Evolutionary conservation across 2,888 invertebrate species (phyloP), one percentile per base, ranked within the genome.

Genomic region (Melinaea marsaeus): DNA sequence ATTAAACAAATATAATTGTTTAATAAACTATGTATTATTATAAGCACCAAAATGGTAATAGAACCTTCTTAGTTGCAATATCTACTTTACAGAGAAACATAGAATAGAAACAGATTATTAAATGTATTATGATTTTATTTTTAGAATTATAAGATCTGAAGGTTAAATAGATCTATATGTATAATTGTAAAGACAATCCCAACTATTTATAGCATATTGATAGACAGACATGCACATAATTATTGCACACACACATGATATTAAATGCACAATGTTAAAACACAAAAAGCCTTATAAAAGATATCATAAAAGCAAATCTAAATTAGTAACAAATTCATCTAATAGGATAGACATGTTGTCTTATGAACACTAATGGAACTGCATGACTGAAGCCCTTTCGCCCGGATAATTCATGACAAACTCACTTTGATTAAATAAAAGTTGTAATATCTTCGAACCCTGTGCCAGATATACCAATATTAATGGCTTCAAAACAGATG

Each of bases 391-490:
- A 74, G 74, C 75, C 76, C 68, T 66, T 69, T 65, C 67, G 63
- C 65, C 70, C 74, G 70, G 72, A 70, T 71, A 61, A 69, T 65
- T 64, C 69, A 71, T 65, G 55, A 60, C 75, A 64, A 75, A 81
- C 82, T 82, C 81, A 81, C 81, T 77, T 74, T 73, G 63, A 68
- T 65, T 63, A 66, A 67, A 65, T 68, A 71, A 74, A 63, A 68
- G 72, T 70, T 70, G 75, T 51, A 62, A 67, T 67, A 66, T 76
- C 74, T 73, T 72, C 75, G 65, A 75, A 73, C 69, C 74, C 76
- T 70, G 74, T 75, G 75, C 71, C 74, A 73, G 73, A 75, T 75
- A 79, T 76, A 79, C 78, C 75, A 72, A 79, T 74, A 75, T 72
- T 72, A 74, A 72, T 71, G 74, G 72, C 67, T 76, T 72, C 69